Evolutionary conservation across 2,797 vertebrate genomes (phyloP).

Genomic region (Coilia nasus): DNA sequence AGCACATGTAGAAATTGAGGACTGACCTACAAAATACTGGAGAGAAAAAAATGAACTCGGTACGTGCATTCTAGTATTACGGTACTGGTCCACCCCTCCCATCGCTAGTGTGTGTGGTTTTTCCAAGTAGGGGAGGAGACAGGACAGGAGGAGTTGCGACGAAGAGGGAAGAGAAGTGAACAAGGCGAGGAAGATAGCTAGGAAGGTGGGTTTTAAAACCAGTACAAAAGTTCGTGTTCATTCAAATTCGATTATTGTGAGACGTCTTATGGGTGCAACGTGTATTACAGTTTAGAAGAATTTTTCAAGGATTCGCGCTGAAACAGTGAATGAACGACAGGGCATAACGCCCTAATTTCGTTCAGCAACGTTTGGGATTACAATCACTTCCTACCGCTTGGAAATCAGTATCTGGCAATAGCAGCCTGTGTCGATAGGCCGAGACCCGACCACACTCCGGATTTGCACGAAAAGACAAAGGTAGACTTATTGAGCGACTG

Average conservation of each 20-base stretch:
- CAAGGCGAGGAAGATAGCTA: conserved; percentile 62
- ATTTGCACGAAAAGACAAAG: conserved; percentile 57
- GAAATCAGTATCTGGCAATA: conserved; percentile 50
- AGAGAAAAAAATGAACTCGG: background rate
- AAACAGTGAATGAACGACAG: conserved; percentile 29
- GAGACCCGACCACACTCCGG: conserved; percentile 48
- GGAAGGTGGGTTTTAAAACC: conserved; percentile 65
- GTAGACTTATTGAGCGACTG: conserved; percentile 43
- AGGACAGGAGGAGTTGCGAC: conserved; percentile 57
- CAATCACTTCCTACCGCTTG: conserved; percentile 58
- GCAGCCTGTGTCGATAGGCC: conserved; percentile 56
- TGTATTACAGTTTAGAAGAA: background rate
- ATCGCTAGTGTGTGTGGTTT: conserved; percentile 32
- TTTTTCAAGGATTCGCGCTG: background rate
- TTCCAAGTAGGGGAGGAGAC: conserved; percentile 45
- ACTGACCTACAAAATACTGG: conserved; percentile 5
- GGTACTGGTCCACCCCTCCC: conserved; percentile 52
- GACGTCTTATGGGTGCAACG: conserved; percentile 4
- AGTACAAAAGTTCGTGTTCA: conserved; percentile 43
- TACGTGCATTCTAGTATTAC: background rate
- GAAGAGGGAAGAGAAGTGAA: conserved; percentile 72
- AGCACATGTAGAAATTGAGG: background rate
- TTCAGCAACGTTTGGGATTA: conserved; percentile 55
- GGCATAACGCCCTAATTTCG: conserved; percentile 55
- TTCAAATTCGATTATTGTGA: conserved; percentile 9